Evolutionary conservation across 2,888 invertebrate genomes (phyloP).

Genomic region (Callyntrura guangdongensis): DNA sequence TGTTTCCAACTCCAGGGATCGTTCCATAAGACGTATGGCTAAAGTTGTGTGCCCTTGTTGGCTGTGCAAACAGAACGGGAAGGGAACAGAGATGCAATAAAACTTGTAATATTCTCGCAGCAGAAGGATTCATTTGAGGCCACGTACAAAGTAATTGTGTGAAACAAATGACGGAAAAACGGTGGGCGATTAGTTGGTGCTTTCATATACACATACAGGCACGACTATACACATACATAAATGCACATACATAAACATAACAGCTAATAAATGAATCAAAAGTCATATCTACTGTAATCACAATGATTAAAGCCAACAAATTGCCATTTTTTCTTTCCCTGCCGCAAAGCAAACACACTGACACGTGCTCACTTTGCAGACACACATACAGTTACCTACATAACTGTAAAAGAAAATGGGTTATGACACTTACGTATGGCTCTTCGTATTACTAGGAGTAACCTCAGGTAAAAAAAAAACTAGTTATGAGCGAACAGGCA

Average conservation of each 20-base stretch:
- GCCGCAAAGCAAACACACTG: background rate
- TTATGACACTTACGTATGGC: background rate
- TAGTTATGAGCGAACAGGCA: background rate
- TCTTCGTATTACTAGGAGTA: background rate
- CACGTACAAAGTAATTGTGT: slow-evolving; percentile 37
- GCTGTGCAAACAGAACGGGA: slow-evolving; percentile 71
- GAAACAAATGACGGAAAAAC: slow-evolving; percentile 35
- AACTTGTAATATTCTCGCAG: slow-evolving; percentile 32
- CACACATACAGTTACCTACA: background rate
- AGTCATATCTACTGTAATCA: slow-evolving; percentile 47
- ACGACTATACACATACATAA: too few species aligned
- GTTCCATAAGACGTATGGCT: slow-evolving; percentile 84
- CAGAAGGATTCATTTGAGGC: background rate
- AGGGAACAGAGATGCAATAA: slow-evolving; percentile 29
- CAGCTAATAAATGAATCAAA: slow-evolving; percentile 28
- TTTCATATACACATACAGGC: background rate
- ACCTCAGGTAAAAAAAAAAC: slow-evolving; percentile 32
- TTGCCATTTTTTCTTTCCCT: background rate
- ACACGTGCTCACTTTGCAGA: background rate
- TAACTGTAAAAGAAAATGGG: background rate
- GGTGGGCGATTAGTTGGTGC: slow-evolving; percentile 36
- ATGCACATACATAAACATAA: too few species aligned
- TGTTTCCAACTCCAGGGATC: slow-evolving; percentile 83
- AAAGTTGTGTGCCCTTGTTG: slow-evolving; percentile 84
- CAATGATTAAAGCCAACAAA: slow-evolving; percentile 49